Evolutionary conservation across 2,113 vertebrate species (phyloP).

Genomic region (Prochilodus magdalenae): DNA sequence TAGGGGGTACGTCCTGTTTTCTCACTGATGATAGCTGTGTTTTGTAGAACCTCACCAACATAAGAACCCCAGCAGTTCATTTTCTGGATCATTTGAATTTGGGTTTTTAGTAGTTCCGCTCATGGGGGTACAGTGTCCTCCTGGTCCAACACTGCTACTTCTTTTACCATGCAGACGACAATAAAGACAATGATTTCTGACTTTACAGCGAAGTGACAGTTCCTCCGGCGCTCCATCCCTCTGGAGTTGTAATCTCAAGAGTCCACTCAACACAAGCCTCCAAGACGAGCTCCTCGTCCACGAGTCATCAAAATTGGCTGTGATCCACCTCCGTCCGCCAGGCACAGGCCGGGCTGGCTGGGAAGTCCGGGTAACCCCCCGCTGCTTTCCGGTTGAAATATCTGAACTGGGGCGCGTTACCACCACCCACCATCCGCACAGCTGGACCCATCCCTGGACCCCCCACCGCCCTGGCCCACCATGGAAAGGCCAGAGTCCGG

Average conservation of each 20-base stretch:
- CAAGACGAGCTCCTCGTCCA: neutral
- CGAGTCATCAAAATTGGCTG: conserved; percentile 86
- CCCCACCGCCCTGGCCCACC: conserved; percentile 80
- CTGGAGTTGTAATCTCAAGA: neutral
- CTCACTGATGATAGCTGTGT: neutral
- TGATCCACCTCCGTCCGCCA: conserved; percentile 98
- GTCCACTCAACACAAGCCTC: neutral
- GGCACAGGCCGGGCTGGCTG: conserved; percentile 92
- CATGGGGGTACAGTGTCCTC: neutral
- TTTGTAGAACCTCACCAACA: neutral
- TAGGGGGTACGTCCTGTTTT: conserved; percentile 1
- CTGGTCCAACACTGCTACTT: neutral
- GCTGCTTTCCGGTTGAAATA: conserved; percentile 92
- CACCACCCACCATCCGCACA: conserved; percentile 80
- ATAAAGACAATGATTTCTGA: neutral
- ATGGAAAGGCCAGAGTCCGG: conserved; percentile 85
- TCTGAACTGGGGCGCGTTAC: conserved; percentile 92
- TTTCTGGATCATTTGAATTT: neutral
- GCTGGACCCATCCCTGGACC: conserved; percentile 80
- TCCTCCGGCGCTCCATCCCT: neutral
- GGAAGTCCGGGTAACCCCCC: conserved; percentile 97
- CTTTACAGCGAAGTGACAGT: neutral
- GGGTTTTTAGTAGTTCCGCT: neutral
- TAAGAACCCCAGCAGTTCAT: neutral
- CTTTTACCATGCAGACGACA: conserved; percentile 30